phyloP scores from a whole-genome alignment of 1,140 invertebrate species.

The Drosophila nebulosa region DNA sequence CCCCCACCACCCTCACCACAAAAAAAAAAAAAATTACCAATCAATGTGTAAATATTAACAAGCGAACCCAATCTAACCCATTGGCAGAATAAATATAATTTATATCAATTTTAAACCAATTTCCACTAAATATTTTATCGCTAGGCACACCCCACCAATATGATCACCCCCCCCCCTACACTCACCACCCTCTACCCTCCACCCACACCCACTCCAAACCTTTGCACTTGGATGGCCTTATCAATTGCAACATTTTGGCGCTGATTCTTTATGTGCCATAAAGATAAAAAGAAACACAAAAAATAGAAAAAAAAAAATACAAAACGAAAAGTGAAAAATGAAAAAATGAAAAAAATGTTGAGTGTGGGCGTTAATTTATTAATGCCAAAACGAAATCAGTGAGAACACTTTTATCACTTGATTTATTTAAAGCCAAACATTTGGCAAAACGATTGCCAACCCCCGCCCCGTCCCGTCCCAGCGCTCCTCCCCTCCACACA shows the following conservation, averaged over 20 bases:
- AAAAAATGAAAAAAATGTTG: conserved; percentile 33
- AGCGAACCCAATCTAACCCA: not conserved
- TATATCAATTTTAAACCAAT: conserved; percentile 60
- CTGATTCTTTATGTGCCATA: conserved; percentile 9
- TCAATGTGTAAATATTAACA: conserved; percentile 1
- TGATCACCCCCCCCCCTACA: too few species aligned
- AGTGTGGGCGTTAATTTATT: conserved; percentile 73
- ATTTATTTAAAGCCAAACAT: conserved; percentile 68
- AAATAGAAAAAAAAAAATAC: not conserved
- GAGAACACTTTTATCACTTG: conserved; percentile 72
- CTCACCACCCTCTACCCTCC: not conserved
- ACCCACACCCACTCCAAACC: not conserved
- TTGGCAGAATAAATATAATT: conserved; percentile 52
- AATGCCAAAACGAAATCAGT: conserved; percentile 64
- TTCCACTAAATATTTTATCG: conserved; percentile 56
- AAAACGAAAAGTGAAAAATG: conserved; percentile 12
- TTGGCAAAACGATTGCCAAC: conserved; percentile 47
- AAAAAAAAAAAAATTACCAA: not conserved
- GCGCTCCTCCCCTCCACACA: not conserved
- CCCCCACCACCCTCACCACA: too few species aligned
- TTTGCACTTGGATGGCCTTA: not conserved
- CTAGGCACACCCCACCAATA: conserved; percentile 14
- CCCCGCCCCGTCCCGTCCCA: not conserved
- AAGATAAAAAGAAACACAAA: conserved; percentile 58
- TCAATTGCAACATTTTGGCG: conserved; percentile 6